phyloP scores from a whole-genome alignment of 2,888 invertebrate genomes.

The Lasioglossum figueresi region DNA sequence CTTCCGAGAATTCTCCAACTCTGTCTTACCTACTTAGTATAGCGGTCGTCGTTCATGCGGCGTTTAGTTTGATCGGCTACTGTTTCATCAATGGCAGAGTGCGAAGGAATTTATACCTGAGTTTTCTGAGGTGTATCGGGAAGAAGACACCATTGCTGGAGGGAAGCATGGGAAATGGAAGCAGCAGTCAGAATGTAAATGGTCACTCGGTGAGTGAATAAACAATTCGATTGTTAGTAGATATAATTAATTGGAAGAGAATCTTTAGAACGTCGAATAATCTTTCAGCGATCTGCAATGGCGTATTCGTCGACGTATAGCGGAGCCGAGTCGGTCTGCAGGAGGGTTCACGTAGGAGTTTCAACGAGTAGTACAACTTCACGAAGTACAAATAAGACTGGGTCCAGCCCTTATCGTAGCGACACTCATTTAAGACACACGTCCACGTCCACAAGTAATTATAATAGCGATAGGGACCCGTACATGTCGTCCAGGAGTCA shows the following conservation, averaged over 20 bases:
- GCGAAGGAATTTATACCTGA: slow-evolving; percentile 89
- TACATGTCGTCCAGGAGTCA: slow-evolving; percentile 80
- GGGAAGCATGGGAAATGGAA: slow-evolving; percentile 88
- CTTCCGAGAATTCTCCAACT: slow-evolving; percentile 89
- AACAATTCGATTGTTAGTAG: background rate
- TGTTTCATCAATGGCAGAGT: slow-evolving; percentile 95
- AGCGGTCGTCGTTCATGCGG: slow-evolving; percentile 91
- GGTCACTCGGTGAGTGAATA: slow-evolving; percentile 84
- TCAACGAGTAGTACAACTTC: slow-evolving; percentile 98
- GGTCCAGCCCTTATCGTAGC: slow-evolving; percentile 95
- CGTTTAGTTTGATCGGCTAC: slow-evolving; percentile 93
- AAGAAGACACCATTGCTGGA: slow-evolving; percentile 92
- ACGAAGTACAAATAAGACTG: slow-evolving; percentile 96
- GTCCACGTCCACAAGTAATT: slow-evolving; percentile 94
- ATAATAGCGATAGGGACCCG: slow-evolving; percentile 86
- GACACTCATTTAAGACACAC: slow-evolving; percentile 93
- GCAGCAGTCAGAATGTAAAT: slow-evolving; percentile 91
- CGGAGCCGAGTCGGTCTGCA: slow-evolving; percentile 87
- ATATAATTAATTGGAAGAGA: background rate
- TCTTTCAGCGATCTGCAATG: slow-evolving; percentile 89
- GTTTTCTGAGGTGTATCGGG: slow-evolving; percentile 90
- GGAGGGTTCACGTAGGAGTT: slow-evolving; percentile 93
- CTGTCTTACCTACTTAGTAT: slow-evolving; percentile 92
- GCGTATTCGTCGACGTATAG: slow-evolving; percentile 94
- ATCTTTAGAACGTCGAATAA: background rate